Conservation (phyloP, 2,113 vertebrate genomes). For the Ornithorhynchus anatinus region DNA sequence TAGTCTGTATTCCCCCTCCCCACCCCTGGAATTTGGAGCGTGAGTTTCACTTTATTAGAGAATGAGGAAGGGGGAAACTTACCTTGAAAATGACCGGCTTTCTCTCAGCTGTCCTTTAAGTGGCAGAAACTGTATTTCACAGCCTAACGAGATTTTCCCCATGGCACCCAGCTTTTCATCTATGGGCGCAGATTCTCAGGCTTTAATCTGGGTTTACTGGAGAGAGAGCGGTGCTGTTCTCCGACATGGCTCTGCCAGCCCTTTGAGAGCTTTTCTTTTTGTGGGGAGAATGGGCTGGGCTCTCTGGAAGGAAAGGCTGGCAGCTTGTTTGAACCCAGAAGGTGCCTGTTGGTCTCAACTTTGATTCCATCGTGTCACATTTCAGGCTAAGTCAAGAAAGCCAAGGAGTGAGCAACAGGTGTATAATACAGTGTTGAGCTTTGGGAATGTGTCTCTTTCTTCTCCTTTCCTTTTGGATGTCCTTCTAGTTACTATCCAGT, state of each 20-base stretch:
- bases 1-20: too few relatives aligned
- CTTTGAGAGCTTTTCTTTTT: not conserved
- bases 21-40: not conserved
- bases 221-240: not conserved
- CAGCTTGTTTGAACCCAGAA: too few relatives aligned
- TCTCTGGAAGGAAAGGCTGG: too few relatives aligned
- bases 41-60: not conserved
- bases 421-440: too few relatives aligned
- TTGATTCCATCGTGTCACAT: too few relatives aligned
- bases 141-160: not conserved
- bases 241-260: fast-evolving
- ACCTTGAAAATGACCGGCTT: not conserved
- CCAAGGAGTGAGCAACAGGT: too few relatives aligned
- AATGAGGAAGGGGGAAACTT: fast-evolving
- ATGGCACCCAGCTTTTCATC: constrained; percentile 10
- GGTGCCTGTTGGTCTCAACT: too few relatives aligned
- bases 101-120: not conserved
- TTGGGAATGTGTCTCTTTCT: too few relatives aligned
- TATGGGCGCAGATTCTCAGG: not conserved
- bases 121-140: not conserved
- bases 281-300: too few relatives aligned
- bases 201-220: not conserved
- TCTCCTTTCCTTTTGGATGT: too few relatives aligned
- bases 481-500: too few relatives aligned
- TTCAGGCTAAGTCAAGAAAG: too few relatives aligned